Evolutionary conservation across 2,797 vertebrate genomes (phyloP), one percentile per base, ranked within the genome.

Genomic region (Amazona ochrocephala): DNA sequence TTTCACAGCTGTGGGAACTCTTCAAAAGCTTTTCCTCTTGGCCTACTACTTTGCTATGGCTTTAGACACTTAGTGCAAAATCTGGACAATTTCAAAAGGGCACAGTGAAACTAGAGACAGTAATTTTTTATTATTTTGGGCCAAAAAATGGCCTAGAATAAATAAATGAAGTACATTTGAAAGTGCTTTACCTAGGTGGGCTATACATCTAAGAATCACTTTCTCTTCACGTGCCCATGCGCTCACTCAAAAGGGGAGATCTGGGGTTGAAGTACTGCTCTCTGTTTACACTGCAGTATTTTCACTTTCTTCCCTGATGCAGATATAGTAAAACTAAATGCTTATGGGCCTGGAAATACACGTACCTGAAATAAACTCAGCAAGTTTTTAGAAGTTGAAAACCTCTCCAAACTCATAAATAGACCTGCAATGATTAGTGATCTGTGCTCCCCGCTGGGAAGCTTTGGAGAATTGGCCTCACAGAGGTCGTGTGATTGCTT

Each of bases 1-100:
- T 99, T 98, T 99, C 97, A 98, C 98, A 99, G 99, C 99, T 99
- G 99, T 94, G 97, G 97, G 98, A 98, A 97, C 97, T 98, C 98
- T 98, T 98, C 97, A 97, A 98, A 98, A 98, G 97, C 97, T 98
- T 97, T 98, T 98, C 97, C 97, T 97, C 97, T 98, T 98, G 98
- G 98, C 97, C 96, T 94, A 93, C 93, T 97, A 94, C 97, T 98
- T 97, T 97, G 96, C 98, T 97, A 97, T 97, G 94, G 97, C 97
- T 98, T 98, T 97, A 97, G 97, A 97, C 98, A 98, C 98, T 98
- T 98, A 97, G 97, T 45, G 34, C 97, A 94, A 96, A 98, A 97
- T 98, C 98, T 98, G 98, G 98, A 98, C 97, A 98, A 96, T 98
- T 98, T 98, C 98, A 98, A 97, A 97, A 98, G 98, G 97, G 89